A percentile compares a stretch with the other conserved stretches of the same genome.
These are phyloP conservation scores for Neodiprion pinetum DNA, from an alignment of 1,140 invertebrate species.

Conservation along the genomic window DNA sequence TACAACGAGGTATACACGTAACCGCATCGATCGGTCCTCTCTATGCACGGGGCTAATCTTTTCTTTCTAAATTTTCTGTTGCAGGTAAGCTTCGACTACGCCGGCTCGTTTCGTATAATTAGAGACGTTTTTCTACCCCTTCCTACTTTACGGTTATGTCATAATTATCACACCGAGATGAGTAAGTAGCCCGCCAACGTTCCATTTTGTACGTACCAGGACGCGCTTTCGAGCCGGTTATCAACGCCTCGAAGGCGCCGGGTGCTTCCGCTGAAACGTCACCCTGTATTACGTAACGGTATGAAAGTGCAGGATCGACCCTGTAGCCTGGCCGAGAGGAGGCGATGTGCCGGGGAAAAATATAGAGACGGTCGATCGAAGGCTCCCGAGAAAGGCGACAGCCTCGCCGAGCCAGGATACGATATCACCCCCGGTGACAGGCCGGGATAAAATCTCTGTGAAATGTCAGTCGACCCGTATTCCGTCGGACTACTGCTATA, in stretches of 20 bases:
- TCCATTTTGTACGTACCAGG: too few relatives aligned
- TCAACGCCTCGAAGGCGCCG: background rate
- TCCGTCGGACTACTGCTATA: conserved; percentile 37
- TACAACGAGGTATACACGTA: too few relatives aligned
- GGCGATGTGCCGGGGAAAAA: background rate
- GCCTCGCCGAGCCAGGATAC: background rate
- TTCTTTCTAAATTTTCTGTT: conserved; percentile 39
- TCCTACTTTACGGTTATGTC: too few relatives aligned
- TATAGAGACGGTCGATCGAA: background rate
- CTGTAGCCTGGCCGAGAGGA: too few relatives aligned
- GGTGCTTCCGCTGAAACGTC: background rate
- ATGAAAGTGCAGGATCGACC: background rate
- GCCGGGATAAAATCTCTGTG: conserved; percentile 34
- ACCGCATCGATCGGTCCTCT: background rate
- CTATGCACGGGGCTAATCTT: conserved; percentile 25
- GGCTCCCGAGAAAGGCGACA: background rate
- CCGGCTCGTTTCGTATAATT: conserved; percentile 23
- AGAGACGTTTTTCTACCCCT: background rate
- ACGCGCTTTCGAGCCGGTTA: background rate
- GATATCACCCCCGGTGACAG: conserved; percentile 16
- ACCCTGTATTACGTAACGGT: conserved; percentile 26
- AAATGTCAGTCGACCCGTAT: conserved; percentile 41
- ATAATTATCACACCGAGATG: too few relatives aligned
- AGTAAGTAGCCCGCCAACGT: too few relatives aligned
- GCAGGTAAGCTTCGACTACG: conserved; percentile 39